Evolutionary conservation across 2,797 vertebrate genomes (phyloP), one percentile per base, ranked within the genome.

Genomic region (Mormyrops attenuatus): DNA sequence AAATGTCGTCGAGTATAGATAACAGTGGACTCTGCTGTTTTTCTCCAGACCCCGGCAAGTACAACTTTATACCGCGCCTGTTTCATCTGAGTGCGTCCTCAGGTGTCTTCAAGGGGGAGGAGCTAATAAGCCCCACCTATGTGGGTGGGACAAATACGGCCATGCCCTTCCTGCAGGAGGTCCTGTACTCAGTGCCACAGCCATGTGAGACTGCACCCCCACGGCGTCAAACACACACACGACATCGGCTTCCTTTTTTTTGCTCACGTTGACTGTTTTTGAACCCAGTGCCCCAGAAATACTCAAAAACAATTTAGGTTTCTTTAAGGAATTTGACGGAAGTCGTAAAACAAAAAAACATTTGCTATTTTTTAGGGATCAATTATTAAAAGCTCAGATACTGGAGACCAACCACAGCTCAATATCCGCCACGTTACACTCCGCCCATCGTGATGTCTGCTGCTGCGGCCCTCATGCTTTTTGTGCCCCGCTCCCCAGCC

Each of bases 31-130:
- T 50, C 49, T 87, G 89, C n/a, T 90, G 3, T 89, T 44, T 26
- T 85, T 41, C 57, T 44, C 88, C 92, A 97, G 96, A 97, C 93
- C 96, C 96, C 6, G 95, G 95, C 15, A 96, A 96, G 89, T 97
- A 96, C 53, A 96, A 94, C 92, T 96, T 96, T 92, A 96, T 96
- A 0, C 96, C 96, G 30, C 96, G 96, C 17, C 95, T 97, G 88
- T 97, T 96, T 92, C 93, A 95, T 85, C 91, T 97, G 92, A 95
- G 93, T 1, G 93, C 92, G 89, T 90, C 94, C 15, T 95, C 94
- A 0, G 95, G 96, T 26, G 92, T 87, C 0, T 96, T 97, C 89
- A 91, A 91, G 22, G 95, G 92, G 0, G 89, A 92, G 63, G 96
- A 97, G 93, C 92, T 96, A 17, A 91, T 92, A 55, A 94, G 94